phyloP scores from a whole-genome alignment of 1,140 invertebrate genomes.

The Capitella teleta region DNA sequence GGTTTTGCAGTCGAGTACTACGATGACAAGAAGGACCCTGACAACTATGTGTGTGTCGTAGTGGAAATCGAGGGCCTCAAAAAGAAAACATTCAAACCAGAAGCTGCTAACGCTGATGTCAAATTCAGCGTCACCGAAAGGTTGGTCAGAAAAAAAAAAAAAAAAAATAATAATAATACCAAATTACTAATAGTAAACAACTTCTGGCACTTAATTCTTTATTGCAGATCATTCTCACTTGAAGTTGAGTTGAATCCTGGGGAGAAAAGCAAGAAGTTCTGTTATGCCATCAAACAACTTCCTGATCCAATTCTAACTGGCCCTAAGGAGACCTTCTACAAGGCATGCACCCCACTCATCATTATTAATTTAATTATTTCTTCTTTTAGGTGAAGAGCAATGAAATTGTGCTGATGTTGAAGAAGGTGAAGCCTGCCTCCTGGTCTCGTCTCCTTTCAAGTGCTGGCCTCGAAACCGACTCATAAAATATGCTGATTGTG shows the following conservation, averaged over 20 bases:
- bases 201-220: neutral
- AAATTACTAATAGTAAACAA: neutral
- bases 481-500: too few species aligned
- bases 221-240: slow-evolving; percentile 1
- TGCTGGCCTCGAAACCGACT: too few species aligned
- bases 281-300: neutral
- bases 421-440: too few species aligned
- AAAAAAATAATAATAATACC: neutral
- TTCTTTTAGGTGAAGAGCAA: too few species aligned
- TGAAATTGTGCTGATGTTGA: too few species aligned
- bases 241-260: neutral
- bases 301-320: neutral
- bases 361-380: too few species aligned
- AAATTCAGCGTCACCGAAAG: neutral
- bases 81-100: slow-evolving; percentile 1
- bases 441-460: too few species aligned
- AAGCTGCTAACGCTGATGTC: slow-evolving; percentile 2
- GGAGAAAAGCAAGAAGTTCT: neutral
- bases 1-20: slow-evolving; percentile 1
- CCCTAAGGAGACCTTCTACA: too few species aligned
- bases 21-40: slow-evolving; percentile 5
- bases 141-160: neutral
- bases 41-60: slow-evolving; percentile 2
- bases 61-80: neutral
- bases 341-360: too few species aligned